Evolutionary conservation across 2,113 vertebrate species (phyloP), one percentile per base, ranked within the genome.

Genomic region (Sprattus sprattus): DNA sequence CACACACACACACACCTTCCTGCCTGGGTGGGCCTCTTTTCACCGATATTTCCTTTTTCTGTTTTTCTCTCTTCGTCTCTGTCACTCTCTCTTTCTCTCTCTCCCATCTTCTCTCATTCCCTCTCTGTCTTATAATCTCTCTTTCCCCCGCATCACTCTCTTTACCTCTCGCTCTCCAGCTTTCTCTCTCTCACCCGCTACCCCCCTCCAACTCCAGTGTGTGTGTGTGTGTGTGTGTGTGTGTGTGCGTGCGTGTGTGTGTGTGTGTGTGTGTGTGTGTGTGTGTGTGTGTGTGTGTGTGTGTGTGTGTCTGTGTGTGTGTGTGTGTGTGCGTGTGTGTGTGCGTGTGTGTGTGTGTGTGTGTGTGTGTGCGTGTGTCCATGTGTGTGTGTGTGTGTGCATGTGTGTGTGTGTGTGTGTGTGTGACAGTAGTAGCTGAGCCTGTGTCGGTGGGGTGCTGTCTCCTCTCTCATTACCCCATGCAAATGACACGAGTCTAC

Each of bases 401-500:
- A n/a, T 39, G 39, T 39, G 39, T 39, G 39, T 64, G 57, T 64
- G 57, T 22, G 57, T 64, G 18, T 22, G 57, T 67, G 64, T 67
- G 64, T 71, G 64, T 71, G 25, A 32, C 25, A 32, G 64, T 67
- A 25, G 64, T 25, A 8, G 25, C 8, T 71, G 45, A 88, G 89
- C 87, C 87, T 85, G 91, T 93, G 94, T 93, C 92, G 93, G 92
- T 93, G 88, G 93, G 93, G 90, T 87, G 89, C 92, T 88, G 93
- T 94, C 93, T 93, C 89, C 89, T 88, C 92, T 91, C 93, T 95
- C 94, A 95, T 94, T 95, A 95, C 93, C 89, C 86, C 89, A 95
- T 95, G 94, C 94, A 95, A 95, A 95, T 39, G 93, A 95, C 95
- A 93, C 90, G 91, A 92, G 94, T 94, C 92, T 95, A 95, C 94